These are phyloP conservation scores for Stenichneumon culpator DNA, from an alignment of 2,888 invertebrate species.

Conservation along the genomic window DNA sequence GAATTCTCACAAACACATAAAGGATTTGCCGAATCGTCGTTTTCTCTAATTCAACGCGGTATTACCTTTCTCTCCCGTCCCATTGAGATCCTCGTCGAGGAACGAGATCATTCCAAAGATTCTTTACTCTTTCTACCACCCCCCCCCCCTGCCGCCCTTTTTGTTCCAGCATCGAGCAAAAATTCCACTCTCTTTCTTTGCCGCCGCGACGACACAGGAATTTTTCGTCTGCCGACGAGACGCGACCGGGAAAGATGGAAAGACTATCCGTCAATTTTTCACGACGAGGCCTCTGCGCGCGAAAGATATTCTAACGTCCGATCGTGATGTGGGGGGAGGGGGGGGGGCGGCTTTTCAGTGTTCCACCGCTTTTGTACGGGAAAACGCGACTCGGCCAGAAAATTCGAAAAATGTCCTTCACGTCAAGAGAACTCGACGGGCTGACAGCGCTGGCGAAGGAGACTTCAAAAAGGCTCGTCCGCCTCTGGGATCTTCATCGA, in stretches of 20 bases:
- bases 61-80: conserved; percentile 3
- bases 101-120: conserved; percentile 17
- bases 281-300: neutral
- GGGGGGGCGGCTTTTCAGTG: no score
- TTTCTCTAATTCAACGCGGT: conserved; percentile 49
- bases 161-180: neutral
- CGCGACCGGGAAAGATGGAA: neutral
- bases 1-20: conserved; percentile 39
- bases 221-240: conserved; percentile 17
- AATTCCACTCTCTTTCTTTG: conserved; percentile 5
- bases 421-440: neutral
- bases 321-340: neutral
- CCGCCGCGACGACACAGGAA: neutral
- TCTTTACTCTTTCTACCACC: neutral
- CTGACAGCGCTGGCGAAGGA: neutral
- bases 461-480: neutral
- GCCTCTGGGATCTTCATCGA: conserved; percentile 49
- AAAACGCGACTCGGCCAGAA: neutral
- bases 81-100: neutral
- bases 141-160: neutral
- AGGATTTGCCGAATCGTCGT: conserved; percentile 52
- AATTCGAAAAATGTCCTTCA: neutral
- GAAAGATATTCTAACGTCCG: conserved; percentile 2
- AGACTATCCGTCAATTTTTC: conserved; percentile 11
- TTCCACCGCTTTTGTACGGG: neutral